Evolutionary conservation across 1,140 invertebrate genomes (phyloP).

Genomic region (Diorhabda sublineata): DNA sequence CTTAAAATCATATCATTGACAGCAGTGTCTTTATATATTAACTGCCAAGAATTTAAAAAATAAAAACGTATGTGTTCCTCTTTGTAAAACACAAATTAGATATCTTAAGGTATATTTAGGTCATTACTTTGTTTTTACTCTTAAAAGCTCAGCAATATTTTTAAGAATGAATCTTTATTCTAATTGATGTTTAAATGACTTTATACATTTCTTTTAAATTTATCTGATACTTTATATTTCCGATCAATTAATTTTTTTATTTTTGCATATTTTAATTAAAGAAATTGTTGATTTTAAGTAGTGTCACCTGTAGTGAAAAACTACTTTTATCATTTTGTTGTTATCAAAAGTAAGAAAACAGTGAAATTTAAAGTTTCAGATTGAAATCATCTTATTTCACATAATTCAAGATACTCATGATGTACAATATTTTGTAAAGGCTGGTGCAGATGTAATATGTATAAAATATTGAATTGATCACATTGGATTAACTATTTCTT

Average conservation of each 20-base stretch:
- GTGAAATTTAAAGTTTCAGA: too few species aligned
- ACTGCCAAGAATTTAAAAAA: slow-evolving; percentile 24
- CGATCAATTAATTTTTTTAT: too few species aligned
- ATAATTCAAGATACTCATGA: neutral
- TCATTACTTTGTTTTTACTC: neutral
- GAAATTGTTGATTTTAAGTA: too few species aligned
- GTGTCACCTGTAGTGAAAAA: too few species aligned
- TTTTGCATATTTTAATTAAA: too few species aligned
- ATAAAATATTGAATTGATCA: neutral
- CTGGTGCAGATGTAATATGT: neutral
- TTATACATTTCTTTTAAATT: too few species aligned
- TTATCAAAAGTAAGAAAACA: too few species aligned
- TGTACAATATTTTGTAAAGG: neutral
- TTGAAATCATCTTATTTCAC: neutral
- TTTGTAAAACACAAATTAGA: slow-evolving; percentile 15
- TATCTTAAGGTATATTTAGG: slow-evolving; percentile 6
- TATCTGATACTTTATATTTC: too few species aligned
- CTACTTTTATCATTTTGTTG: too few species aligned
- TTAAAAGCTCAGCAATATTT: too few species aligned
- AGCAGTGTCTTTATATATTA: slow-evolving; percentile 31
- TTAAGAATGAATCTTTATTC: too few species aligned
- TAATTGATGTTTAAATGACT: too few species aligned
- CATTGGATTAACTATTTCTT: neutral
- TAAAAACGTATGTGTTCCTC: slow-evolving; percentile 23
- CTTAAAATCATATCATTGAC: slow-evolving; percentile 32